phyloP scores from a whole-genome alignment of 2,113 vertebrate genomes.

The Brevimyrus niger region DNA sequence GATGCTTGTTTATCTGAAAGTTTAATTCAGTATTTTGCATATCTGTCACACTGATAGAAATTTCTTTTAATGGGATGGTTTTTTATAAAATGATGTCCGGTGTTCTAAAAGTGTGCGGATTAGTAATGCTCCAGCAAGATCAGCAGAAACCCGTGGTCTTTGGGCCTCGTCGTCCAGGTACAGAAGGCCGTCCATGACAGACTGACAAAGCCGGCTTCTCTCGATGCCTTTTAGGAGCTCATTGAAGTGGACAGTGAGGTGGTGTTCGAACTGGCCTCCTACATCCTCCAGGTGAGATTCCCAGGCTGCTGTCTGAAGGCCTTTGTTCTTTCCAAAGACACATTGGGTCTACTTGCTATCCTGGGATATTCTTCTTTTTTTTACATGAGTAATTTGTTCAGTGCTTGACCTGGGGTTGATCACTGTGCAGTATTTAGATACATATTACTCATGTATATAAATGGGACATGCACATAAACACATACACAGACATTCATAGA shows the following conservation, averaged over 20 bases:
- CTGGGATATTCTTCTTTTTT: not conserved
- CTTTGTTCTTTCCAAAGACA: not conserved
- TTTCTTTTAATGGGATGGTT: not conserved
- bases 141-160: not conserved
- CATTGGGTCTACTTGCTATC: not conserved
- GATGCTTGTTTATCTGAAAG: not conserved
- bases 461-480: not conserved
- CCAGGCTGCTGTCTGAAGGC: not conserved
- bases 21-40: not conserved
- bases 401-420: not conserved
- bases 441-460: not conserved
- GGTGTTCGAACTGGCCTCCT: constrained; percentile 91
- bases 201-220: not conserved
- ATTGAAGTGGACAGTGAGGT: constrained; percentile 95
- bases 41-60: not conserved
- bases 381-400: not conserved
- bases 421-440: not conserved
- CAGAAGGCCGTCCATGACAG: not conserved
- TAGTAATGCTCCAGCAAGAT: not conserved
- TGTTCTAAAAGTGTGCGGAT: not conserved
- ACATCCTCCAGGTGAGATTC: constrained; percentile 81
- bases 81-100: not conserved
- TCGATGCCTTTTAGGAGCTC: constrained; percentile 68
- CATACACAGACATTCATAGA: not conserved
- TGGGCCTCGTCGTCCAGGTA: not conserved